Base-by-base conservation (phyloP, 1,140 invertebrate species). In the Ostrea denselamellosa region DNA sequence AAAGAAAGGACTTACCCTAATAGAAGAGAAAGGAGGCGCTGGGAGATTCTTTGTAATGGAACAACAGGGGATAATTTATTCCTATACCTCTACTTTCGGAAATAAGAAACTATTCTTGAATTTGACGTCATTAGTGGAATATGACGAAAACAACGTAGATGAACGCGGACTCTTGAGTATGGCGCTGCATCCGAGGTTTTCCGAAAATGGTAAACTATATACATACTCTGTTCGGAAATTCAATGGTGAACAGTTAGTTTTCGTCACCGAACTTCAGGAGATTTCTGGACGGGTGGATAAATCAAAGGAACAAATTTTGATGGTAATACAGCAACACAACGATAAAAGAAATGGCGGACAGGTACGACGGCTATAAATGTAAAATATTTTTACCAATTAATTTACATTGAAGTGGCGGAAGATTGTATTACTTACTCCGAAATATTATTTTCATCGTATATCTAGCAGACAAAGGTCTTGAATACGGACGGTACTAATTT, bases 161-260 rank as follows among this genome's bases (percentile, higher is more conserved):
- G 88, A 89, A 22, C 65, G 88, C 34, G 88, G 88, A 8, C 83
- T 89, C 19, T 34, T 89, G 4, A 85, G 86, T n/a, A 52, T 89
- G 5, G 86, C 71, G 2, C 56, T 89, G 17, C 88, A 89, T 85
- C 88, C 88, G 28, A 19, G 62, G 0, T 89, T 87, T 82, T 54
- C 53, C 2, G 28, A 12, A 2, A 89, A 89, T 54, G 77, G 86
- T 17, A 65, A 87, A 34, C 9, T 89, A 25, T 89, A 87, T 81
- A 85, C 71, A 7, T 89, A 87, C 52, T 87, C 85, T 12, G 85
- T 87, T 34, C 25, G 88, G 10, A 65, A 68, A 8, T 52, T 85
- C 12, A 82, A 89, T 28, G 52, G 52, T 8, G 84, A 87, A 14
- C 86, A 87, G 4, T 89, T 84, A 77, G 86, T 71, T 65, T 83